phyloP scores from a whole-genome alignment of 2,113 vertebrate genomes.

The Lophius piscatorius region DNA sequence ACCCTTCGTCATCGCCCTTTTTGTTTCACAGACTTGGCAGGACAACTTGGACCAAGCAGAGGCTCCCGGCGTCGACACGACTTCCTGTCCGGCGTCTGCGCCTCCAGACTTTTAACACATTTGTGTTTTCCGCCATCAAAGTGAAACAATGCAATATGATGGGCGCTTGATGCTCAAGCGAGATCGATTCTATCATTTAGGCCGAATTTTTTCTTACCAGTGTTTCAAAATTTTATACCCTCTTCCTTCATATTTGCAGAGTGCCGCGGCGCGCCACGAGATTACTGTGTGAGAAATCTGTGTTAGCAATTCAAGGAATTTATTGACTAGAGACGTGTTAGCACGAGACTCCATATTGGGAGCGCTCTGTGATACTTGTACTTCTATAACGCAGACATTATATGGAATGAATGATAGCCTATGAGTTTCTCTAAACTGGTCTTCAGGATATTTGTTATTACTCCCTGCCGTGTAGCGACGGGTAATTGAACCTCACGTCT shows the following conservation, averaged over 20 bases:
- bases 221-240: constrained; percentile 79
- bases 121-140: constrained; percentile 79
- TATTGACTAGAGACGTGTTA: constrained; percentile 81
- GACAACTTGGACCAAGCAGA: constrained; percentile 64
- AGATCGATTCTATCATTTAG: constrained; percentile 71
- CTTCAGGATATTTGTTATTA: constrained; percentile 80
- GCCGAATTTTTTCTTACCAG: constrained; percentile 70
- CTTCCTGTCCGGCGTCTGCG: constrained; percentile 63
- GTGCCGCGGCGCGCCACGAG: constrained; percentile 75
- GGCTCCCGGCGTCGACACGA: constrained; percentile 61
- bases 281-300: constrained; percentile 77
- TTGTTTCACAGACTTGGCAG: constrained; percentile 75
- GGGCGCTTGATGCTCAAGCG: constrained; percentile 83
- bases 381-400: constrained; percentile 79
- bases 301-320: constrained; percentile 83
- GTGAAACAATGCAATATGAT: constrained; percentile 80
- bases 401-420: constrained; percentile 84
- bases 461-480: constrained; percentile 56
- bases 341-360: constrained; percentile 81
- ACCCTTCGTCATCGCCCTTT: constrained; percentile 67
- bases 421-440: constrained; percentile 85
- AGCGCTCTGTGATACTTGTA: constrained; percentile 85
- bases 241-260: constrained; percentile 77
- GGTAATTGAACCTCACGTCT: constrained; percentile 80
- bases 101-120: constrained; percentile 76